Evolutionary conservation across 2,888 invertebrate genomes (phyloP).

Genomic region (Agonum fuliginosum): DNA sequence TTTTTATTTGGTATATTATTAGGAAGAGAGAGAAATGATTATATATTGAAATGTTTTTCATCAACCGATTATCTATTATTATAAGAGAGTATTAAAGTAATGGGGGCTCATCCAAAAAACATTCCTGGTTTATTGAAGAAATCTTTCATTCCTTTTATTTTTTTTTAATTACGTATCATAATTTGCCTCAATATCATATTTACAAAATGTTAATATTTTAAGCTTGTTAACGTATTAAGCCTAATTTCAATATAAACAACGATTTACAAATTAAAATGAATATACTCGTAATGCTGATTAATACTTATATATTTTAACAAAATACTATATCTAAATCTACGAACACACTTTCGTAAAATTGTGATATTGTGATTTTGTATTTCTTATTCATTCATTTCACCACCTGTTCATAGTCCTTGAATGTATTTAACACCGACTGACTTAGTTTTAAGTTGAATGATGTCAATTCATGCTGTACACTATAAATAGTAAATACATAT

Average conservation of each 20-base stretch:
- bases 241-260: neutral
- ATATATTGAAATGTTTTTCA: too few relatives aligned
- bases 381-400: conserved; percentile 4
- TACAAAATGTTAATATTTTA: too few relatives aligned
- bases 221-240: too few relatives aligned
- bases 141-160: too few relatives aligned
- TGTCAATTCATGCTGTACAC: conserved; percentile 40
- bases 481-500: conserved; percentile 22
- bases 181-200: too few relatives aligned
- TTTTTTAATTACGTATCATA: too few relatives aligned
- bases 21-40: too few relatives aligned
- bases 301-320: neutral
- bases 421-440: conserved; percentile 35
- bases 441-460: conserved; percentile 27
- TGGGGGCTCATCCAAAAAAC: too few relatives aligned
- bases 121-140: too few relatives aligned
- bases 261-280: neutral
- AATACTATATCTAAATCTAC: neutral
- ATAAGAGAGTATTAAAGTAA: too few relatives aligned
- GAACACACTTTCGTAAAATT: conserved; percentile 6
- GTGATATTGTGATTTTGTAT: conserved; percentile 15
- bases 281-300: neutral
- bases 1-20: too few relatives aligned
- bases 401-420: neutral
- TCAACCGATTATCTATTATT: too few relatives aligned